Conservation (phyloP, 2,797 vertebrate genomes). For the Adrianichthys oophorus region DNA sequence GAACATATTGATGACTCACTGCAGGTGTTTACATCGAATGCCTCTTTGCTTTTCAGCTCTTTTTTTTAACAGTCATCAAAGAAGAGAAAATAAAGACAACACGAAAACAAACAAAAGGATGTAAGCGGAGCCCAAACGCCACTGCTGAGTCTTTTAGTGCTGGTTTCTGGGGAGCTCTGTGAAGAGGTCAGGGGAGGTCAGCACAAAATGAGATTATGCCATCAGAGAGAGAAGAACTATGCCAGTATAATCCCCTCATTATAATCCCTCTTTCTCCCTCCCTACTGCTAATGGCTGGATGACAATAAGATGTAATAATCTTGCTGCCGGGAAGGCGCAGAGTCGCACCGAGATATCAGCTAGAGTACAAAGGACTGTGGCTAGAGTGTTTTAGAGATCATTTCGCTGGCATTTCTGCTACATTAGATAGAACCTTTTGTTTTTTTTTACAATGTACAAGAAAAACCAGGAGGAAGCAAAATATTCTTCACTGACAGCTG, state of each 20-base stretch:
- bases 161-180: slow-evolving; percentile 63
- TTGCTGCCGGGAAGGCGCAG: slow-evolving; percentile 45
- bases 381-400: slow-evolving; percentile 69
- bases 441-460: neutral
- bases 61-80: slow-evolving; percentile 45
- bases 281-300: slow-evolving; percentile 65
- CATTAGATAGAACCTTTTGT: slow-evolving; percentile 55
- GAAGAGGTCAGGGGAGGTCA: slow-evolving; percentile 66
- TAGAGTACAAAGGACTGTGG: slow-evolving; percentile 39
- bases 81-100: slow-evolving; percentile 35
- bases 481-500: slow-evolving; percentile 1
- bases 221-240: slow-evolving; percentile 65
- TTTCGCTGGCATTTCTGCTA: slow-evolving; percentile 66
- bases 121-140: slow-evolving; percentile 28
- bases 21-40: no score
- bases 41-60: no score
- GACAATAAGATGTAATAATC: slow-evolving; percentile 73
- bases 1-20: no score
- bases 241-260: slow-evolving; percentile 66
- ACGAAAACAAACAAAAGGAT: slow-evolving; percentile 38
- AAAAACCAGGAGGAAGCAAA: neutral
- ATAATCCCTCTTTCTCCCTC: slow-evolving; percentile 62
- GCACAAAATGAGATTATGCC: slow-evolving; percentile 69
- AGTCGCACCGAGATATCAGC: slow-evolving; percentile 48
- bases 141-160: slow-evolving; percentile 48